phyloP scores from a whole-genome alignment of 2,797 vertebrate genomes.

The Vipera latastei region DNA sequence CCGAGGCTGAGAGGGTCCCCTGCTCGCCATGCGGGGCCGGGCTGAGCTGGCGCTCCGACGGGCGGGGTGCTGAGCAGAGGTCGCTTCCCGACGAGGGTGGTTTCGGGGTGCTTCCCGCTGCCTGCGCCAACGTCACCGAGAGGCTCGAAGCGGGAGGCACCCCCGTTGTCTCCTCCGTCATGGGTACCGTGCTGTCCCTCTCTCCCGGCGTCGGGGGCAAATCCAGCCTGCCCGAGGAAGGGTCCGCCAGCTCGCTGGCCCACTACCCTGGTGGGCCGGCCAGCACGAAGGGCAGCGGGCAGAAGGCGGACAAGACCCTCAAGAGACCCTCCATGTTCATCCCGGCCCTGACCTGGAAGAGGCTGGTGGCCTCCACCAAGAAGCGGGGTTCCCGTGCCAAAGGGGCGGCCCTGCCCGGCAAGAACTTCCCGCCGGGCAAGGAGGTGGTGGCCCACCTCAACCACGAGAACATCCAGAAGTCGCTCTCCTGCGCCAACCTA shows the following conservation, averaged over 20 bases:
- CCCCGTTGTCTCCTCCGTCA: constrained; percentile 47
- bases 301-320: constrained; percentile 79
- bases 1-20: too few relatives aligned
- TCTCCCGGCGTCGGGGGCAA: constrained; percentile 76
- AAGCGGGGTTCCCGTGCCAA: constrained; percentile 81
- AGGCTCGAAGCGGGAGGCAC: too few relatives aligned
- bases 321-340: constrained; percentile 87
- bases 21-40: too few relatives aligned
- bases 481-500: constrained; percentile 90
- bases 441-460: constrained; percentile 88
- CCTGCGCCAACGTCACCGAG: too few relatives aligned
- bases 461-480: constrained; percentile 93
- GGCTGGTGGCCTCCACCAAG: constrained; percentile 89
- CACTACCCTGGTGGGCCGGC: constrained; percentile 88
- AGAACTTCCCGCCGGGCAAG: constrained; percentile 65
- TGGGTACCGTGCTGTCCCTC: constrained; percentile 92
- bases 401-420: constrained; percentile 79
- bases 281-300: constrained; percentile 88
- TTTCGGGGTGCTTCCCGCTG: too few relatives aligned
- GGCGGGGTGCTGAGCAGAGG: background rate
- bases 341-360: constrained; percentile 87
- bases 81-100: too few relatives aligned
- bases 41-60: background rate
- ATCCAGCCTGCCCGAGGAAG: background rate
- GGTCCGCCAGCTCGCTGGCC: constrained; percentile 77